Evolutionary conservation across 2,113 vertebrate species (phyloP), one percentile per base, ranked within the genome.

Genomic region (Caretta caretta): DNA sequence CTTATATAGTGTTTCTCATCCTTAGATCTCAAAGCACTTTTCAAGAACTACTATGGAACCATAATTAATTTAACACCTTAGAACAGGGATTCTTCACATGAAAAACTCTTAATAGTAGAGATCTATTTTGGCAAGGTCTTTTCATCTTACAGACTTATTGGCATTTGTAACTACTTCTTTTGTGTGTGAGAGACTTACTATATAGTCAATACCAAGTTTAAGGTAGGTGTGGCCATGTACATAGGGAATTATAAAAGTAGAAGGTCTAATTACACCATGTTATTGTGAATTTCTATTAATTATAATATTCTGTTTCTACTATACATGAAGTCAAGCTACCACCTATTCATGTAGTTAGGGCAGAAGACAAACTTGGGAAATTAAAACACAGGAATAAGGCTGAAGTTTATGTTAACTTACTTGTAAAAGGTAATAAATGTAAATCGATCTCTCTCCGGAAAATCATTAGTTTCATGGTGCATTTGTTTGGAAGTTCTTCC

Each of bases 51-150:
- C 14, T 69, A 69, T 9, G 35, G 35, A 69, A n/a, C 14, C 35
- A 35, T 19, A 62, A 57, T 25, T 62, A 65, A 65, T n/a, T 69
- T n/a, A n/a, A 69, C 59, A 65, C 6, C 62, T 62, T 10, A 80
- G 50, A 10, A 31, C 0, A 65, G 35, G 38, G 62, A 93, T 56
- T 90, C 84, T 75, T 46, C 14, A 5, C 35, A 24, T 48, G 42
- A 80, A 49, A 84, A 29, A 62, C 46, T 89, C 83, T 14, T 9
- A 24, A 10, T 1, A 72, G 62, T 35, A 93, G 85, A 94, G 91
- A 95, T 93, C 93, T 91, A 92, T 10, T 90, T 62, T 78, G 81
- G 53, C 88, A 88, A 94, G 93, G 90, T 79, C 85, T 83, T 92
- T 49, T 42, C 83, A 38, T 62, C 76, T 65, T 53, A 90, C 84